A percentile compares a stretch with the other conserved stretches of the same genome.
phyloP scores from a whole-genome alignment of 2,797 vertebrate genomes.

The Prionace glauca region DNA sequence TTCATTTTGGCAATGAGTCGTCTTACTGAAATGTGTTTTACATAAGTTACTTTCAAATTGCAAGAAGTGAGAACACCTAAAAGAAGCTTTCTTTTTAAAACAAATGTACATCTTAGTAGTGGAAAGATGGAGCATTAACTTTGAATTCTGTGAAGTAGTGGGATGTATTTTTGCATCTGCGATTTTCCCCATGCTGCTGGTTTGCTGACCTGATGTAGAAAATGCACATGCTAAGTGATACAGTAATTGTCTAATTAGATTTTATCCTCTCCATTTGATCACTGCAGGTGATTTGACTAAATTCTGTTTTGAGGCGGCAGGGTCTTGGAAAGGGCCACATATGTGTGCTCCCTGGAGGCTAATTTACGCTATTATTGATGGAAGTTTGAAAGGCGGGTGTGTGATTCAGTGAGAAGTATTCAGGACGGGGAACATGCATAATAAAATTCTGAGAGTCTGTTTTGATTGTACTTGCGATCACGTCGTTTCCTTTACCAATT shows the following conservation, averaged over 20 bases:
- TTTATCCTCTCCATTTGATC: neutral
- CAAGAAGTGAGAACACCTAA: neutral
- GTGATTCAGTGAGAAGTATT: neutral
- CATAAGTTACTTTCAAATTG: neutral
- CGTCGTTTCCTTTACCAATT: neutral
- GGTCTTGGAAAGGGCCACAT: neutral
- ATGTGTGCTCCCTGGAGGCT: neutral
- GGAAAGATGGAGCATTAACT: neutral
- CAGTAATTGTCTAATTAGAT: neutral
- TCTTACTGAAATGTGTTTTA: neutral
- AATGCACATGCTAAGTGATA: neutral
- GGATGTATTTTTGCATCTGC: neutral
- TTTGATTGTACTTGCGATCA: neutral
- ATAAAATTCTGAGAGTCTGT: neutral
- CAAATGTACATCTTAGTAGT: neutral
- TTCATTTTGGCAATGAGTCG: neutral
- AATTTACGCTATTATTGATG: neutral
- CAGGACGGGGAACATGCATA: neutral
- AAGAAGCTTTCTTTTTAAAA: neutral
- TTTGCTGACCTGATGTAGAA: neutral
- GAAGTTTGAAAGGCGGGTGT: neutral
- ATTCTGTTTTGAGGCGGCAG: neutral
- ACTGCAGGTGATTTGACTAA: neutral
- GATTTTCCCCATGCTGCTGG: neutral
- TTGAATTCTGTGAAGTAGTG: neutral